These are phyloP conservation scores for Calidris pugnax DNA, from an alignment of 2,113 vertebrate species.

Conservation along the genomic window DNA sequence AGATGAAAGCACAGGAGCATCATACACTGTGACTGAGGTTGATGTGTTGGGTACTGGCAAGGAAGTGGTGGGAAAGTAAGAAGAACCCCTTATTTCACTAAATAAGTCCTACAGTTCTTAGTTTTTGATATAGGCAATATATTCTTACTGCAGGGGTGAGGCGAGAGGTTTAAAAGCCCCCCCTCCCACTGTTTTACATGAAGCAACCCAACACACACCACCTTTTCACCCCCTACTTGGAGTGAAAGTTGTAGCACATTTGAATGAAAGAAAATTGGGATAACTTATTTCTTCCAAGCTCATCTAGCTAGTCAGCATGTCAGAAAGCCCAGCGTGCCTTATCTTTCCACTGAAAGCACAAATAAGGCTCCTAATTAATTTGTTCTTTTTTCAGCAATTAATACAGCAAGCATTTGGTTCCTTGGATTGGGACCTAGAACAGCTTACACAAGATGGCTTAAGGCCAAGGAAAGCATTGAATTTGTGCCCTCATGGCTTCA, in stretches of 20 bases:
- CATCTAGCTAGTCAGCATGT: not conserved
- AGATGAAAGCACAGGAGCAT: not conserved
- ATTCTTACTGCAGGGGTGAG: not conserved
- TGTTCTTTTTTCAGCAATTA: constrained; percentile 28
- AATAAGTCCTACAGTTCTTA: not conserved
- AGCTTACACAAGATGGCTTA: constrained; percentile 6
- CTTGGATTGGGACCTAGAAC: not conserved
- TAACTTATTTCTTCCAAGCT: not conserved
- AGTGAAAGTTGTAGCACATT: not conserved
- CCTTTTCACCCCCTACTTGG: not conserved
- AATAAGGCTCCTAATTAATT: not conserved
- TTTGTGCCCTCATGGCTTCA: not conserved
- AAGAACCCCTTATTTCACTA: not conserved
- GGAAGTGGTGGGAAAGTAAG: not conserved
- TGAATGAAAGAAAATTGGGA: not conserved
- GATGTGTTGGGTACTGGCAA: not conserved
- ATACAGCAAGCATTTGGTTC: not conserved
- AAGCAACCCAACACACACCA: not conserved
- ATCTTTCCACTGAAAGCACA: not conserved
- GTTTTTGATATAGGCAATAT: not conserved
- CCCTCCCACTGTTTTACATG: not conserved
- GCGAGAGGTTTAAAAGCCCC: not conserved
- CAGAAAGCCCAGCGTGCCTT: not conserved
- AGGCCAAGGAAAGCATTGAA: constrained; percentile 13
- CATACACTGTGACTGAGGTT: not conserved